Percentiles rank a stretch among this genome's conserved stretches.
Evolutionary conservation across 1,140 invertebrate genomes (phyloP).

Genomic region (Lineus longissimus): DNA sequence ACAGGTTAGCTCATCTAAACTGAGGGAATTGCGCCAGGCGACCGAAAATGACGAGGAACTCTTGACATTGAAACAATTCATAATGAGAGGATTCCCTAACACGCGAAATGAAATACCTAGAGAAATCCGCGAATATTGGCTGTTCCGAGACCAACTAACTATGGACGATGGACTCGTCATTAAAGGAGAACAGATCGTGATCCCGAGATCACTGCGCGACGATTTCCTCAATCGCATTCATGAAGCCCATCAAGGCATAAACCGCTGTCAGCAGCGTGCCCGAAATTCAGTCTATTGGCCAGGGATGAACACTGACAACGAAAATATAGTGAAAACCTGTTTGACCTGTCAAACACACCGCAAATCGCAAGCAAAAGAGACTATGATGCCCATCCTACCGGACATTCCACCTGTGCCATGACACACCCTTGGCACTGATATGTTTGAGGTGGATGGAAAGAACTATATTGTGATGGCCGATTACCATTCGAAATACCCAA

Average conservation of each 20-base stretch:
- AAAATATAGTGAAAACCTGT: constrained; percentile 16
- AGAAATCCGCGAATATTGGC: constrained; percentile 11
- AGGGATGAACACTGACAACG: constrained; percentile 20
- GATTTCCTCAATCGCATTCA: constrained; percentile 14
- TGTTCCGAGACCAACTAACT: constrained; percentile 13
- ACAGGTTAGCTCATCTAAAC: no score
- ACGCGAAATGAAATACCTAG: constrained; percentile 7
- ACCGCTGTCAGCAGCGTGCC: constrained; percentile 6
- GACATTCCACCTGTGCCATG: neutral
- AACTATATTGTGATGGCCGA: neutral
- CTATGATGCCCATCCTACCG: neutral
- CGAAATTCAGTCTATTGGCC: constrained; percentile 11
- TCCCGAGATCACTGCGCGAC: constrained; percentile 5
- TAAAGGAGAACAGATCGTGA: constrained; percentile 17
- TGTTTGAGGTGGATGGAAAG: neutral
- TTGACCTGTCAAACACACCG: constrained; percentile 9
- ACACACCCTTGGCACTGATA: neutral
- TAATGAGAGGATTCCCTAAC: constrained; percentile 7
- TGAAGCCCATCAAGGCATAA: constrained; percentile 16
- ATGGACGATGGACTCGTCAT: constrained; percentile 16
- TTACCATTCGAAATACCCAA: constrained; percentile 13
- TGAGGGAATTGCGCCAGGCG: no score
- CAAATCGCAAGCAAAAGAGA: neutral
- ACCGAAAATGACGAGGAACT: no score
- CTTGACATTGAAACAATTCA: no score